Evolutionary conservation across 1,140 invertebrate genomes (phyloP).

Genomic region (Aphaenogaster ashmeadi): DNA sequence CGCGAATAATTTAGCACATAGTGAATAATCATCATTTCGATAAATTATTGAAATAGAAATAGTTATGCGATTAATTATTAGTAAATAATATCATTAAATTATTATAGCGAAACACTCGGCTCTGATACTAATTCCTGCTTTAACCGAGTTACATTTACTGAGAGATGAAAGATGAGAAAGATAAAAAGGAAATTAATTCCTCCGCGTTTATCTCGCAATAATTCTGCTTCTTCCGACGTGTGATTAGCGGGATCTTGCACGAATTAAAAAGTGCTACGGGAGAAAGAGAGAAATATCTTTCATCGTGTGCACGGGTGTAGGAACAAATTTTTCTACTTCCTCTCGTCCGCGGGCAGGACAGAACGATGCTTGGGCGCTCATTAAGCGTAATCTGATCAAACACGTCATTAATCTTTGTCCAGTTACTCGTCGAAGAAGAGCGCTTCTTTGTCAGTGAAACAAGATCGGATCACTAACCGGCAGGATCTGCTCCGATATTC

Average conservation of each 20-base stretch:
- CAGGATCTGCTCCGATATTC: constrained; percentile 43
- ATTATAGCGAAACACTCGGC: neutral
- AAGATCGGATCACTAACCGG: constrained; percentile 55
- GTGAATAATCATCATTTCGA: neutral
- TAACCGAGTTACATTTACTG: constrained; percentile 1
- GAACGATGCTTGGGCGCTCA: constrained; percentile 59
- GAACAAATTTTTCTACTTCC: constrained; percentile 42
- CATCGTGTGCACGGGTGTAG: neutral
- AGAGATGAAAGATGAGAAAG: constrained; percentile 21
- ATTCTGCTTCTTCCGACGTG: constrained; percentile 48
- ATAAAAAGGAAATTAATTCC: constrained; percentile 55
- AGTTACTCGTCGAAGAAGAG: constrained; percentile 47
- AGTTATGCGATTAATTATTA: neutral
- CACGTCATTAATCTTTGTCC: constrained; percentile 71
- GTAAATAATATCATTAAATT: constrained; percentile 5
- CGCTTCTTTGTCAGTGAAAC: constrained; percentile 51
- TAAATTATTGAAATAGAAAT: constrained; percentile 23
- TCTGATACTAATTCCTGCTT: constrained; percentile 4
- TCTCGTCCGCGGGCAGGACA: constrained; percentile 11
- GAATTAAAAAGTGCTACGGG: constrained; percentile 52
- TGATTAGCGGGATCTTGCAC: constrained; percentile 52
- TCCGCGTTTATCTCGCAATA: constrained; percentile 53
- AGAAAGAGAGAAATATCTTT: constrained; percentile 42
- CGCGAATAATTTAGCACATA: neutral
- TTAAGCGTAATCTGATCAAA: constrained; percentile 74